Evolutionary conservation across 2,113 vertebrate genomes (phyloP).

Genomic region (Odobenus rosmarus): DNA sequence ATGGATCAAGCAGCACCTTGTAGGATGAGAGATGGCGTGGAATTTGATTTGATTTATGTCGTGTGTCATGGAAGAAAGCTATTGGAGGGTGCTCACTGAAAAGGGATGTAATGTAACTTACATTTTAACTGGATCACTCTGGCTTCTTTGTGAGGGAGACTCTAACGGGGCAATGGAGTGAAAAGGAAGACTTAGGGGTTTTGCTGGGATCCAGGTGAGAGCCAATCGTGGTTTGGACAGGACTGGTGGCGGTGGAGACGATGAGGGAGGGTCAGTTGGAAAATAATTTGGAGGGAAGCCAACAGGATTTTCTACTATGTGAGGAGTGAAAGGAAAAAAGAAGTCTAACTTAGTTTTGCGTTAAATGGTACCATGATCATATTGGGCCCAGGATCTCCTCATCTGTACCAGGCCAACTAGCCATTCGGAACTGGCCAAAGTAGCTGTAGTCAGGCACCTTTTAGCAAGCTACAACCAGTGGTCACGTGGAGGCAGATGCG

Average conservation of each 20-base stretch:
- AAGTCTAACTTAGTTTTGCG: not conserved
- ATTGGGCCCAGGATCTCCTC: not conserved
- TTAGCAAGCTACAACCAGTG: not conserved
- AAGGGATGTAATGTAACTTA: not conserved
- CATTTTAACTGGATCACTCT: not conserved
- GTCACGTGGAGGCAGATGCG: not conserved
- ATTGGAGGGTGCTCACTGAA: not conserved
- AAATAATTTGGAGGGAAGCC: not conserved
- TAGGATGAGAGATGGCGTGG: not conserved
- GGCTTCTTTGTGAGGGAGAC: not conserved
- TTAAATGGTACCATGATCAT: not conserved
- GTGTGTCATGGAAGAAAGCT: not conserved
- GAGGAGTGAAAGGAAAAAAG: not conserved
- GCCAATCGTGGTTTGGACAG: not conserved
- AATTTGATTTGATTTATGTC: not conserved
- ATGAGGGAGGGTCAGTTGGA: not conserved
- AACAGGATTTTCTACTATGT: not conserved
- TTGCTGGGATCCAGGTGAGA: not conserved
- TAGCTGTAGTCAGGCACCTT: not conserved
- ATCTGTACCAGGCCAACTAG: not conserved
- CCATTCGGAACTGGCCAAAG: not conserved
- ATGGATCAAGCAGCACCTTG: fast-evolving
- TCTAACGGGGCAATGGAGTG: not conserved
- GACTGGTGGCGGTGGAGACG: not conserved
- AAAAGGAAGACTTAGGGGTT: not conserved